Percentiles rank a stretch among this genome's conserved stretches.
These are phyloP conservation scores for Eufriesea mexicana DNA, from an alignment of 1,140 invertebrate genomes.

Conservation along the genomic window DNA sequence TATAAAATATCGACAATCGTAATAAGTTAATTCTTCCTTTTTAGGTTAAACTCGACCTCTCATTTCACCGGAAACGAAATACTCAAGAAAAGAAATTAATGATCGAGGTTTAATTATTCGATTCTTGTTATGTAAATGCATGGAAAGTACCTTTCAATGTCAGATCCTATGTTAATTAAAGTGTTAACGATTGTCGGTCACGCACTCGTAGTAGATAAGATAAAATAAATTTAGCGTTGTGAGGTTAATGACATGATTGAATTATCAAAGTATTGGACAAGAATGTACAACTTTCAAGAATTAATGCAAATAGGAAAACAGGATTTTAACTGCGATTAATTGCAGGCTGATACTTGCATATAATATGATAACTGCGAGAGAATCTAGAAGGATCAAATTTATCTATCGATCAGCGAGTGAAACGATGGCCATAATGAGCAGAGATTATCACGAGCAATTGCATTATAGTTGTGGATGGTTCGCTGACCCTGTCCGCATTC, in stretches of 20 bases:
- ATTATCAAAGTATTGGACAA: no score
- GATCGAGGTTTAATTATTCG: neutral
- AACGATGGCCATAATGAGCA: constrained; percentile 6
- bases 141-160: neutral
- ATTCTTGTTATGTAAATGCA: constrained; percentile 32
- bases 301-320: neutral
- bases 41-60: neutral
- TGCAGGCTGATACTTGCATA: neutral
- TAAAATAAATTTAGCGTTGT: neutral
- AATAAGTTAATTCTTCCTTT: no score
- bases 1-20: no score
- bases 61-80: neutral
- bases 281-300: neutral
- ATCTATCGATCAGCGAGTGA: neutral
- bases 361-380: neutral
- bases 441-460: constrained; percentile 17
- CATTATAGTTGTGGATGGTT: constrained; percentile 16
- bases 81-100: neutral
- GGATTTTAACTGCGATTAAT: neutral
- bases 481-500: neutral
- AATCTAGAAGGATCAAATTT: neutral
- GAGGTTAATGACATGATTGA: no score
- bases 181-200: neutral
- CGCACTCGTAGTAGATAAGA: neutral
- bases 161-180: neutral